phyloP scores from a whole-genome alignment of 2,888 invertebrate genomes.

The Lottia gigantea region DNA sequence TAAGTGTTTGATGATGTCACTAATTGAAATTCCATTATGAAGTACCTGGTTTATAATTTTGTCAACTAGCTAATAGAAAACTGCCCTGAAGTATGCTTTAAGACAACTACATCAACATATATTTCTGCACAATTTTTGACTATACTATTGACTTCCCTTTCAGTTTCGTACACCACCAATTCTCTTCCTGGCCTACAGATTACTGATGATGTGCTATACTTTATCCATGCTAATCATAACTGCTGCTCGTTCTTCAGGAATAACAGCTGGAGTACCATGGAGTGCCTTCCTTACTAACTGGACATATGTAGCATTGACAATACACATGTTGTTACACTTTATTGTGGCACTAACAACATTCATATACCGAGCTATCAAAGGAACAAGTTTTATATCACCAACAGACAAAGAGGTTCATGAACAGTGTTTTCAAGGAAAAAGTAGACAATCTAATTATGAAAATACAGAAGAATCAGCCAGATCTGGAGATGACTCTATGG shows the following conservation, averaged over 20 bases:
- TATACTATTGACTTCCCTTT: neutral
- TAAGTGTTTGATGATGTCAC: too few relatives aligned
- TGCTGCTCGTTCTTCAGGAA: too few relatives aligned
- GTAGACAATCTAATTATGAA: too few relatives aligned
- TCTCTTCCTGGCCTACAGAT: neutral
- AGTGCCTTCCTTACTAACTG: conserved; percentile 33
- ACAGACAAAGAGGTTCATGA: too few relatives aligned
- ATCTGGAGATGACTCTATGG: neutral
- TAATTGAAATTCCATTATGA: too few relatives aligned
- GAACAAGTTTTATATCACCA: too few relatives aligned
- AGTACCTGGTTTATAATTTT: neutral
- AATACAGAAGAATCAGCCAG: too few relatives aligned
- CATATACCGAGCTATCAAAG: conserved; percentile 22
- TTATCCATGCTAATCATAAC: conserved; percentile 5
- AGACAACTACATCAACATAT: too few relatives aligned
- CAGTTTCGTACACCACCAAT: neutral
- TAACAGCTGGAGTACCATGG: conserved; percentile 15
- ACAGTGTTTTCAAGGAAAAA: too few relatives aligned
- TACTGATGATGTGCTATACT: neutral
- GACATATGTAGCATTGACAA: conserved; percentile 30
- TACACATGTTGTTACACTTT: conserved; percentile 28
- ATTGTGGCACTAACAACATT: conserved; percentile 17
- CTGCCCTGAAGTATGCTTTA: neutral
- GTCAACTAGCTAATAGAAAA: neutral
- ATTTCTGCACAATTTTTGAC: too few relatives aligned